Conservation (phyloP, 2,113 vertebrate genomes). For the Chaenocephalus aceratus region DNA sequence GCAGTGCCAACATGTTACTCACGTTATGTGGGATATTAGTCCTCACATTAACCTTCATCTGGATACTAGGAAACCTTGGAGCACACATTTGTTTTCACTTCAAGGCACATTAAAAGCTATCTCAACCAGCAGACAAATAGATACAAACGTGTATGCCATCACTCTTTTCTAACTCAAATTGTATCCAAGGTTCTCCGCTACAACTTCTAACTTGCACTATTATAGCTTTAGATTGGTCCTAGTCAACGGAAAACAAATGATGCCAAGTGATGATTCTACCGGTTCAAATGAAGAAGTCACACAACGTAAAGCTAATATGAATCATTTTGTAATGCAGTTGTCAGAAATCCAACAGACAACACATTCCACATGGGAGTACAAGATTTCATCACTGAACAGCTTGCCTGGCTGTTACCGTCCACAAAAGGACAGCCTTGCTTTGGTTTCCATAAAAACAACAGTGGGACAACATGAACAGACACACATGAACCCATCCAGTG, state of each 20-base stretch:
- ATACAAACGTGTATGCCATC: slow-evolving; percentile 6
- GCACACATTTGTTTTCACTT: slow-evolving; percentile 34
- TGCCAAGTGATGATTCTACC: background rate
- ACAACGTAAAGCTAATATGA: slow-evolving; percentile 12
- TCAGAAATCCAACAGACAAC: slow-evolving; percentile 53
- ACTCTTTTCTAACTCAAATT: slow-evolving; percentile 4
- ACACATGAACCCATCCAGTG: slow-evolving; percentile 75
- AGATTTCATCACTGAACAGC: slow-evolving; percentile 39
- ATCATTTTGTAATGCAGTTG: slow-evolving; percentile 44
- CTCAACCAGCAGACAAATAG: slow-evolving; percentile 39
- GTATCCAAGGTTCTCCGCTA: slow-evolving; percentile 32
- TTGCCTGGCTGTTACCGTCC: slow-evolving; percentile 33
- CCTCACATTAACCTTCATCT: slow-evolving; percentile 15
- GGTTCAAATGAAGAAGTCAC: slow-evolving; percentile 39
- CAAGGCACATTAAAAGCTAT: slow-evolving; percentile 74
- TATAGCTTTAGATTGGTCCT: slow-evolving; percentile 55
- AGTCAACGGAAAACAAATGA: slow-evolving; percentile 46
- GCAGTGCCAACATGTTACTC: slow-evolving; percentile 20
- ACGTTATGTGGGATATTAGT: background rate
- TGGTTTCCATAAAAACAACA: slow-evolving; percentile 65
- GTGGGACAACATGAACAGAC: slow-evolving; percentile 51
- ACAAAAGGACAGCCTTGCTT: slow-evolving; percentile 59
- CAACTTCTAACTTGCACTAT: slow-evolving; percentile 41
- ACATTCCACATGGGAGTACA: slow-evolving; percentile 56
- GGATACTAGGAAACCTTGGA: slow-evolving; percentile 26